Evolutionary conservation across 30 jellyfish, hydroid and myxozoan species (phyloP), one percentile per base, ranked within the genome.

Genomic region (Cassiopea andromeda): DNA sequence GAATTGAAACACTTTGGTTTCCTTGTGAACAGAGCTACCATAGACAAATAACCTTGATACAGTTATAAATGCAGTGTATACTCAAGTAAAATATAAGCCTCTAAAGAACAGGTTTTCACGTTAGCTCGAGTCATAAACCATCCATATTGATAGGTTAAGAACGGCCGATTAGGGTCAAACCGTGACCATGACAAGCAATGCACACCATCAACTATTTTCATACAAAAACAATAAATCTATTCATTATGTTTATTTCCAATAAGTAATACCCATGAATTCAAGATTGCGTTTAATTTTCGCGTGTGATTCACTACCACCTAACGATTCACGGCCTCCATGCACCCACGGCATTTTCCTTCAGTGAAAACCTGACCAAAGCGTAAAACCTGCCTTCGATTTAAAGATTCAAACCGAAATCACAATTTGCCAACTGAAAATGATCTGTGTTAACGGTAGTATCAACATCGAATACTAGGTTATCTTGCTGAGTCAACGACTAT

Each of bases 251-350:
- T 50, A 9, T 50, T 5, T 9, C 64, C 14, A 45, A 0, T n/a
- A 66, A 1, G 1, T 43, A 95, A 60, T 86, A 92, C 97, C 97
- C 92, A 92, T 73, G 80, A 92, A 92, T 70, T 85, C 97, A 48
- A 92, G 81, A 69, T 92, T 92, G n/a, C 86, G 93, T 66, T 92
- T 92, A 7, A 92, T 91, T 85, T 92, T 92, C 14, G 77, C 66
- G 77, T 81, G 94, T 15, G 95, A 86, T 38, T 92, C 97, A 2
- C 85, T n/a, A n/a, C n/a, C 92, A 59, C 87, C 82, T 19, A 91
- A 80, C 54, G 59, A 7, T 27, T 78, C 82, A 13, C 97, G 89
- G 64, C 81, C 78, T 27, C 70, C 84, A 16, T 38, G 38, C 2
- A 70, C 2, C 7, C 68, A 16, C 27, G 94, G 78, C 94, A 87